A percentile compares a stretch with the other conserved stretches of the same genome.
These are phyloP conservation scores for Sipha flava DNA, from an alignment of 1,140 invertebrate genomes.

Conservation along the genomic window DNA sequence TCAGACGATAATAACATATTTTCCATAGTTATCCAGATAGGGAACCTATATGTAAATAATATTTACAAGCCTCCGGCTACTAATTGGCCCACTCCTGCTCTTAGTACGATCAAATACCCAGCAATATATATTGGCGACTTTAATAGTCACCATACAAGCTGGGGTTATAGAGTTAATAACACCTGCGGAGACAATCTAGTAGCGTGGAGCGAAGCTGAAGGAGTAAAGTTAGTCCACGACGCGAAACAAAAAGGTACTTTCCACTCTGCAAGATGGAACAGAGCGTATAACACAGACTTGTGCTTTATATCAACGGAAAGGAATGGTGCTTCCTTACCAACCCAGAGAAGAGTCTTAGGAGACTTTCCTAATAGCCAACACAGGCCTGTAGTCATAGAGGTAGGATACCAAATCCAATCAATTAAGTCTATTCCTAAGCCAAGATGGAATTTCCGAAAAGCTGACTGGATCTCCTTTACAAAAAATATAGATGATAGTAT, in stretches of 20 bases:
- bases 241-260: conserved; percentile 29
- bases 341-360: not conserved
- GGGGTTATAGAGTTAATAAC: conserved; percentile 15
- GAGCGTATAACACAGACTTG: conserved; percentile 24
- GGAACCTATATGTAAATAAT: not conserved
- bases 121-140: conserved; percentile 29
- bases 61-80: conserved; percentile 30
- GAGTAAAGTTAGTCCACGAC: conserved; percentile 39
- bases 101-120: not conserved
- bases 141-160: conserved; percentile 19
- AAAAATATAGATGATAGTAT: not conserved
- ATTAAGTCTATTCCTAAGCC: conserved; percentile 21
- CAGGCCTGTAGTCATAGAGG: conserved; percentile 10
- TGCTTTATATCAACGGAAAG: conserved; percentile 18
- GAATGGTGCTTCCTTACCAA: not conserved
- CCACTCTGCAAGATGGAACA: conserved; percentile 22
- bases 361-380: conserved; percentile 30
- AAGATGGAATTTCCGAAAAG: conserved; percentile 30
- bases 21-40: not conserved
- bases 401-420: conserved; percentile 5
- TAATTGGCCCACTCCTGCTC: not conserved
- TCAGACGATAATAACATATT: not conserved
- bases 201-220: conserved; percentile 7
- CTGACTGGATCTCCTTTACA: not conserved
- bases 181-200: not conserved